phyloP scores from a whole-genome alignment of 2,113 vertebrate genomes.

The Lepus timidus region DNA sequence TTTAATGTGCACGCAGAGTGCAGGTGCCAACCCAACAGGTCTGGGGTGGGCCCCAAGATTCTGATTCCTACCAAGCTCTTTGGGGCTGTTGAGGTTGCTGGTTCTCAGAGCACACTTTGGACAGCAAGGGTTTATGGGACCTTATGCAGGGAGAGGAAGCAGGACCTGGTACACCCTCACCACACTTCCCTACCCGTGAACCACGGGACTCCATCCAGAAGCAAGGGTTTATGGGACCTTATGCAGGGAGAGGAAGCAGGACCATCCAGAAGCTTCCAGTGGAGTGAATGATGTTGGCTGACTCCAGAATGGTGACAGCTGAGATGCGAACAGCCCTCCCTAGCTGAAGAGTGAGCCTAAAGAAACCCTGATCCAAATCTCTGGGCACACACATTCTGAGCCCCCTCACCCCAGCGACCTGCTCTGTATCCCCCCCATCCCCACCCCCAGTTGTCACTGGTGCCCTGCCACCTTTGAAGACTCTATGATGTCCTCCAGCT shows the following conservation, averaged over 20 bases:
- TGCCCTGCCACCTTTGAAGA: not conserved
- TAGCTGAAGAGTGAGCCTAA: not conserved
- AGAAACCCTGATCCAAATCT: not conserved
- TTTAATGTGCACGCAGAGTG: not conserved
- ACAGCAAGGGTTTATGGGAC: not conserved
- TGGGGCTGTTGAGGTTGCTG: not conserved
- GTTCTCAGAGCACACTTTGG: not conserved
- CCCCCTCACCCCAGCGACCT: not conserved
- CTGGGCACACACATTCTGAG: not conserved
- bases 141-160: not conserved
- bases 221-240: not conserved
- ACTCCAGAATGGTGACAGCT: not conserved
- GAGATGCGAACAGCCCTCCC: not conserved
- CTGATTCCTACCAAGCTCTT: not conserved
- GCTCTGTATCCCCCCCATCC: not conserved
- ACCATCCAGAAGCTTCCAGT: not conserved
- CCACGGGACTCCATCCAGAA: not conserved
- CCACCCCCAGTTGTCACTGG: not conserved
- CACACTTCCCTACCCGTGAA: not conserved
- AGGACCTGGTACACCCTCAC: not conserved
- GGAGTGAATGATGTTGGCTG: not conserved
- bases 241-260: not conserved
- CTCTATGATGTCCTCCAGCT: not conserved
- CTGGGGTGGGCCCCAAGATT: not conserved
- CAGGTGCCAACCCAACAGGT: not conserved